Base-by-base conservation (phyloP, 2,888 invertebrate genomes). In the Dasysyrphus albostriatus region DNA sequence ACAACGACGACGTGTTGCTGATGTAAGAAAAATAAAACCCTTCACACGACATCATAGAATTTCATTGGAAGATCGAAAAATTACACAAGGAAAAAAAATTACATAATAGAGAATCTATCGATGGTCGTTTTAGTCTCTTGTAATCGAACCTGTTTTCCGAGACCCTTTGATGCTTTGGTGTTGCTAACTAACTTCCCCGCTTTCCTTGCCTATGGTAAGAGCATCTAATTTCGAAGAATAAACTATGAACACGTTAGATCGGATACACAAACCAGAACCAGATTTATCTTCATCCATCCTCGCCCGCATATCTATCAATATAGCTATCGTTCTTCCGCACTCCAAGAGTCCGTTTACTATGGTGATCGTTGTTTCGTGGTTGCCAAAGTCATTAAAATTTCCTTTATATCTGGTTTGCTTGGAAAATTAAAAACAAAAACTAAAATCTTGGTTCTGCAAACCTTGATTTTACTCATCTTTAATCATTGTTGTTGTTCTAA, bases 221-320 rank as follows among this genome's bases (percentile, higher is more conserved):
- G 42, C 10, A 3, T 49, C 56, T 51, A 29, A 74, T 79, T 24
- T 42, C 24, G 34, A 69, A 51, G 65, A 72, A 67, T 56, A 47
- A 14, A 47, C 67, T 69, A 16, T 32, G 47, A 16, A 44, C 12
- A 34, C 63, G 69, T 69, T 85, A 85, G 85, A 85, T 77, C 74
- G 76, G 61, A 77, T 81, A 69, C 85, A 69, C 47, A 81, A 81
- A 81, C 84, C 81, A 85, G 85, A 85, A 85, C 85, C 82, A 85
- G 85, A 85, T 82, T 70, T 77, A 85, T 85, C 77, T 77, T 70
- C 81, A 77, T 81, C 77, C 81, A 77, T 77, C 77, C 63, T 63
- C 67, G 59, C 56, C 61, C 47, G 61, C 51, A 65, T 75, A 79
- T 70, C 79, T 58, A 39, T 70, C 44, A 63, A 42, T 76, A 82